phyloP scores from a whole-genome alignment of 2,113 vertebrate genomes.

The Naja naja region DNA sequence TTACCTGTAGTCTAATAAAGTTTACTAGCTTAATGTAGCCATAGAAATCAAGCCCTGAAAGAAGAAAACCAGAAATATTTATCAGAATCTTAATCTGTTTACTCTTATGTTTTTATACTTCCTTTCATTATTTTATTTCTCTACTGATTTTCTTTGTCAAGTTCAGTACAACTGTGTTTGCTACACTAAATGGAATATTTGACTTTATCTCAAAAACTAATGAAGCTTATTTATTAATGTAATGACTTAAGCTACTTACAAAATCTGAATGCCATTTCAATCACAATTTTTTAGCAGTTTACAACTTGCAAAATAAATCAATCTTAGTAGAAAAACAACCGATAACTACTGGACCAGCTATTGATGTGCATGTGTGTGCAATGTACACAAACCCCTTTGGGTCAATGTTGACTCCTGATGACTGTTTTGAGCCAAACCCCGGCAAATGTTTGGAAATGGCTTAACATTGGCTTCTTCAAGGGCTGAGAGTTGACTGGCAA shows the following conservation, averaged over 20 bases:
- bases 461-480: not conserved
- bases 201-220: not conserved
- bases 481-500: not conserved
- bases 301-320: not conserved
- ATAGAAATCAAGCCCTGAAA: conserved; percentile 89
- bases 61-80: not conserved
- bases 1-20: conserved; percentile 85
- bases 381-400: not conserved
- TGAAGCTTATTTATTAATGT: not conserved
- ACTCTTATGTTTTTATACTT: not conserved
- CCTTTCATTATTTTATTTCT: not conserved
- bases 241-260: not conserved
- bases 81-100: not conserved
- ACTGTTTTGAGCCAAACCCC: not conserved
- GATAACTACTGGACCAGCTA: not conserved
- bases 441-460: not conserved
- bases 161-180: no score
- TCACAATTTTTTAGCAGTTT: not conserved
- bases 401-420: not conserved
- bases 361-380: not conserved
- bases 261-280: not conserved
- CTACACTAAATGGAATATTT: not conserved
- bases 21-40: conserved; percentile 94
- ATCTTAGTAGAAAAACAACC: not conserved
- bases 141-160: not conserved